Conservation (phyloP, 2,888 invertebrate species). For the Parnassius mnemosyne region DNA sequence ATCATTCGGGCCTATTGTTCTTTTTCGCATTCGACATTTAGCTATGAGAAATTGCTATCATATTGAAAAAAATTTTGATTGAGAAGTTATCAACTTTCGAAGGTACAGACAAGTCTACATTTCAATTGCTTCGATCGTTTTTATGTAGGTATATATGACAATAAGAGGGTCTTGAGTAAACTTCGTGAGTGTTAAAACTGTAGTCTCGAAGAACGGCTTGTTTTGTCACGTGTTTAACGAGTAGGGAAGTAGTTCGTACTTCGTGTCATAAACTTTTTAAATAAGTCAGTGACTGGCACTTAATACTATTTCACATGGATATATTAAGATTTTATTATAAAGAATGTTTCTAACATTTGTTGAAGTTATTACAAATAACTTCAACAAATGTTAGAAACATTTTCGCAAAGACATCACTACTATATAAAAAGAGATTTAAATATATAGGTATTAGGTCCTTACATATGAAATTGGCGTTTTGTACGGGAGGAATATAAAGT, state of each 20-base stretch:
- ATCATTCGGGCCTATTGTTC: slow-evolving; percentile 61
- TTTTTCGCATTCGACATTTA: slow-evolving; percentile 47
- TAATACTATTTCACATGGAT: too few relatives aligned
- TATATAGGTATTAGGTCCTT: too few relatives aligned
- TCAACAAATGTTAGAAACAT: neutral
- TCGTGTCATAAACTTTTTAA: too few relatives aligned
- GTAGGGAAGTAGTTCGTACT: slow-evolving; percentile 1
- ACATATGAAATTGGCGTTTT: too few relatives aligned
- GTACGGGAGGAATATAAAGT: too few relatives aligned
- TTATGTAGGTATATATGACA: slow-evolving; percentile 13
- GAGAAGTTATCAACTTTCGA: slow-evolving; percentile 27
- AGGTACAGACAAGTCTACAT: slow-evolving; percentile 30
- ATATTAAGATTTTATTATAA: neutral
- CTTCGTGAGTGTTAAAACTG: slow-evolving; percentile 25
- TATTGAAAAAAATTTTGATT: slow-evolving; percentile 29
- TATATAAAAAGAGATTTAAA: too few relatives aligned
- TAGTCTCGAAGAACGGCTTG: slow-evolving; percentile 30
- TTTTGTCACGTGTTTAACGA: slow-evolving; percentile 37
- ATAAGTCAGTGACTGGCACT: too few relatives aligned
- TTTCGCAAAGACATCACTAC: neutral
- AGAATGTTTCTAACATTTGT: neutral
- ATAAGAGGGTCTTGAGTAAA: slow-evolving; percentile 19
- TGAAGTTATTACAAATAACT: too few relatives aligned
- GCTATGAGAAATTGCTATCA: slow-evolving; percentile 36
- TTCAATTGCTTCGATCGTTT: slow-evolving; percentile 28